Percentiles rank a stretch among this genome's conserved stretches.
phyloP scores from a whole-genome alignment of 1,140 invertebrate genomes.

The Vanessa tameamea region DNA sequence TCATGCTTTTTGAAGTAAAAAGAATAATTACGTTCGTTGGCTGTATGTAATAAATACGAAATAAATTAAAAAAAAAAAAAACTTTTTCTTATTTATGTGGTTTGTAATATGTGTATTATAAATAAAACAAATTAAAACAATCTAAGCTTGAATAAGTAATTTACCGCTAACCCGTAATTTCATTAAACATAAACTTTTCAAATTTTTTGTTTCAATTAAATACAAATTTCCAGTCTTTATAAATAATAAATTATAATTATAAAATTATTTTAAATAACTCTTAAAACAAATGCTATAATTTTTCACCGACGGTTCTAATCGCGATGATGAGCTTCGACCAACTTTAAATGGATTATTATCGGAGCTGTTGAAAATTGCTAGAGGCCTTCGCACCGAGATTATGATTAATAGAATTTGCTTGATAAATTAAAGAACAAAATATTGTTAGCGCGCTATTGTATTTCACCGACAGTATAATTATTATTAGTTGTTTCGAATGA shows the following conservation, averaged over 20 bases:
- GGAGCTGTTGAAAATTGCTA: constrained; percentile 49
- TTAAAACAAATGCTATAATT: constrained; percentile 38
- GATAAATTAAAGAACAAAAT: constrained; percentile 53
- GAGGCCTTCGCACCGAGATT: constrained; percentile 49
- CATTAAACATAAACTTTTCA: too few relatives aligned
- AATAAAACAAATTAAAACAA: too few relatives aligned
- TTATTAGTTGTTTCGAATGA: too few relatives aligned
- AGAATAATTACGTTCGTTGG: too few relatives aligned
- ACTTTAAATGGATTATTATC: constrained; percentile 62
- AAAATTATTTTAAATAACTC: constrained; percentile 33
- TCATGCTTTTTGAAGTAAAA: too few relatives aligned
- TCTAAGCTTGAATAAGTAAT: too few relatives aligned
- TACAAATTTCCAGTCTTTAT: not conserved
- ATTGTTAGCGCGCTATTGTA: constrained; percentile 34
- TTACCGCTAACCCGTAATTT: too few relatives aligned
- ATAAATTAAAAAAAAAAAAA: too few relatives aligned
- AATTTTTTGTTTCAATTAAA: too few relatives aligned
- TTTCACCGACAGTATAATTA: not conserved
- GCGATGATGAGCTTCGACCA: constrained; percentile 35
- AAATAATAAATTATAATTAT: not conserved
- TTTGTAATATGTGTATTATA: too few relatives aligned
- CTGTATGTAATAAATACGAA: too few relatives aligned
- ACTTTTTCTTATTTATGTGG: too few relatives aligned
- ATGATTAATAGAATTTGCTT: constrained; percentile 55
- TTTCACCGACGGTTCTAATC: constrained; percentile 13